Evolutionary conservation across 2,888 invertebrate species (phyloP).

Genomic region (Drosophila emarginata): DNA sequence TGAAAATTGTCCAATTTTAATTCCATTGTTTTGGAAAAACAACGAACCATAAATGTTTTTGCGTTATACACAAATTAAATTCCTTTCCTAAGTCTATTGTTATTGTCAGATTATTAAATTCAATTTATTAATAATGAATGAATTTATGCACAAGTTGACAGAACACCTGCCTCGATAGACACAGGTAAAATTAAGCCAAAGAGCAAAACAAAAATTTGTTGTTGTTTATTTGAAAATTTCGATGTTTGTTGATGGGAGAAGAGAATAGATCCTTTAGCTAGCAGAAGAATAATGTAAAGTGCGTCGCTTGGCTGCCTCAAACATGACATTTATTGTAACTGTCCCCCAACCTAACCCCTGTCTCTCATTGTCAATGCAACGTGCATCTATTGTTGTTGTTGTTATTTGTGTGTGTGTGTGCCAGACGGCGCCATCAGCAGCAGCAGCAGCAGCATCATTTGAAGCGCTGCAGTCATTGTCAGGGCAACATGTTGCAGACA

Average conservation of each 20-base stretch:
- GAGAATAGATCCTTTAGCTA: constrained; percentile 24
- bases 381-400: constrained; percentile 38
- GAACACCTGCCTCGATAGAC: too few species aligned
- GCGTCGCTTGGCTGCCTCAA: constrained; percentile 67
- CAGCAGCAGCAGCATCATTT: constrained; percentile 23
- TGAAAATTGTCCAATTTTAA: not conserved
- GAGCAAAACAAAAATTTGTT: constrained; percentile 8
- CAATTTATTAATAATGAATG: constrained; percentile 21
- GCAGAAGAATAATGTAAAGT: constrained; percentile 54
- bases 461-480: constrained; percentile 67
- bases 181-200: constrained; percentile 52
- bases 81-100: not conserved
- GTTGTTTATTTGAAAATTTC: too few species aligned
- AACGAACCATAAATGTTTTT: not conserved
- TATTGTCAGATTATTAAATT: constrained; percentile 9
- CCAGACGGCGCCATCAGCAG: constrained; percentile 48
- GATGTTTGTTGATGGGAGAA: constrained; percentile 34
- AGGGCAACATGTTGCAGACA: constrained; percentile 73
- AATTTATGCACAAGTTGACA: not conserved
- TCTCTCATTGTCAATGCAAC: constrained; percentile 20
- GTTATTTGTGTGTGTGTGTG: constrained; percentile 46
- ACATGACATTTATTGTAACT: constrained; percentile 81
- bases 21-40: not conserved
- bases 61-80: not conserved
- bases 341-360: constrained; percentile 40